Conservation (phyloP, 2,113 vertebrate genomes). For the Catagonus wagneri region DNA sequence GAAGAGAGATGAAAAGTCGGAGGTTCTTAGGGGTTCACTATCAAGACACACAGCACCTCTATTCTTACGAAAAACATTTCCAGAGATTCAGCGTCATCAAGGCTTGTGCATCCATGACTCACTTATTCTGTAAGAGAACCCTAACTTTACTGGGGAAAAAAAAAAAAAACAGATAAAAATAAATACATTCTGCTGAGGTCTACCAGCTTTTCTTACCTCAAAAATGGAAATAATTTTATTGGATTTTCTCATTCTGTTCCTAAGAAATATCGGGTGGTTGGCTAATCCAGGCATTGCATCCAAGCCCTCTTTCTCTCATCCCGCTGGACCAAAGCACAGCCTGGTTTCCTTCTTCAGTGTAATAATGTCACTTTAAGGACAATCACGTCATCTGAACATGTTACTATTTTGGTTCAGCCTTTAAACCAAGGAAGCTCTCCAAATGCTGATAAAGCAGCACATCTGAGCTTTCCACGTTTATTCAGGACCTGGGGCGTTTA, state of each 20-base stretch:
- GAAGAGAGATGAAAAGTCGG: neutral
- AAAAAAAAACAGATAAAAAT: neutral
- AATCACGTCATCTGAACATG: neutral
- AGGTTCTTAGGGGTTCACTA: neutral
- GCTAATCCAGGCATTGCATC: neutral
- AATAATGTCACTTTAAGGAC: neutral
- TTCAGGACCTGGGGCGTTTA: neutral
- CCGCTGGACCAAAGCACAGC: rapidly evolving
- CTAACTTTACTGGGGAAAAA: neutral
- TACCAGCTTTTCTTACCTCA: slow-evolving; percentile 15
- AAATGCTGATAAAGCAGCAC: neutral
- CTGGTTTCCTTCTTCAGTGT: neutral
- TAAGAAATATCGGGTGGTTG: neutral
- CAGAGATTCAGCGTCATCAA: neutral
- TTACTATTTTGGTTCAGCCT: neutral
- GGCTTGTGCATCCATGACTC: neutral
- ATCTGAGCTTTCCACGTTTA: neutral
- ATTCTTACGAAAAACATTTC: neutral
- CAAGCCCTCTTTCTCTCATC: neutral
- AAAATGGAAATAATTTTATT: neutral
- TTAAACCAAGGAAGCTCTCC: neutral
- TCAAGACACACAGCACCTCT: neutral
- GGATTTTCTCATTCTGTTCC: neutral
- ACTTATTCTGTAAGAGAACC: neutral
- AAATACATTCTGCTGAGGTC: neutral